Evolutionary conservation across 2,888 invertebrate genomes (phyloP).

Genomic region (Lasioglossum zephyrum): DNA sequence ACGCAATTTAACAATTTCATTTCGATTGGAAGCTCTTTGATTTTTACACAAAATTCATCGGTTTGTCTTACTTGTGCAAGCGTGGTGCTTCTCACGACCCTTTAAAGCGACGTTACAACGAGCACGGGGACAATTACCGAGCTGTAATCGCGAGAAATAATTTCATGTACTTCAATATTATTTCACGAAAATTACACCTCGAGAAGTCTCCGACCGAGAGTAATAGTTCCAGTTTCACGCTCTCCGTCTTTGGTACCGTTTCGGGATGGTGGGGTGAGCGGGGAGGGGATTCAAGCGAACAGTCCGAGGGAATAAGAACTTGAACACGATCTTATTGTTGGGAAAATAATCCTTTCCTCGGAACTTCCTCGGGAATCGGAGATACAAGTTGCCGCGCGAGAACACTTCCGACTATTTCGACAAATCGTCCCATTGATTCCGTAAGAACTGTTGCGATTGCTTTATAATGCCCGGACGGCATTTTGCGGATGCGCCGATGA

Average conservation of each 20-base stretch:
- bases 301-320: constrained; percentile 14
- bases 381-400: constrained; percentile 14
- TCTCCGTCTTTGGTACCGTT: background rate
- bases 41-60: too few relatives aligned
- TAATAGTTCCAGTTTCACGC: constrained; percentile 5
- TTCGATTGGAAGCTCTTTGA: too few relatives aligned
- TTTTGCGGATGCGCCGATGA: constrained; percentile 6
- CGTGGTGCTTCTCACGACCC: background rate
- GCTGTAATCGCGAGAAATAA: background rate
- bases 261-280: background rate
- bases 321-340: constrained; percentile 42
- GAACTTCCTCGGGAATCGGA: constrained; percentile 33
- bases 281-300: constrained; percentile 18
- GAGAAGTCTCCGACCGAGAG: background rate
- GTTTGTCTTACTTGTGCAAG: too few relatives aligned
- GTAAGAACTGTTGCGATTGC: constrained; percentile 36
- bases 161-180: background rate
- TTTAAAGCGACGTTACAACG: background rate
- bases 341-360: constrained; percentile 44
- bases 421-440: constrained; percentile 26
- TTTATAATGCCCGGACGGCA: constrained; percentile 7
- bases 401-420: constrained; percentile 34
- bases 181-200: background rate
- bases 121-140: background rate
- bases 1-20: too few relatives aligned